Evolutionary conservation across 1,140 invertebrate genomes (phyloP).

Genomic region (Phymorhynchus buccinoides): DNA sequence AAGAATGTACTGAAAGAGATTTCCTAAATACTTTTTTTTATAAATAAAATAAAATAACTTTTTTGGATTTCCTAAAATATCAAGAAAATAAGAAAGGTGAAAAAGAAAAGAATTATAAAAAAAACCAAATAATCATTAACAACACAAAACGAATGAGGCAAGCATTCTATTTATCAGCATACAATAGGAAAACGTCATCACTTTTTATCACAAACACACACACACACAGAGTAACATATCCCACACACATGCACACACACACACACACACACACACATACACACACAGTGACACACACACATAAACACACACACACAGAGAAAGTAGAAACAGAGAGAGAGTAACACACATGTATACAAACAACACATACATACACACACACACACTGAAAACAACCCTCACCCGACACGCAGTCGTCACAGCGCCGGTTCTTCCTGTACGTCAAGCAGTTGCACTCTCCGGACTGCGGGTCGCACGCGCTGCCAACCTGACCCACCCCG

Average conservation of each 20-base stretch:
- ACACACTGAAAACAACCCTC: background rate
- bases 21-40: too few relatives aligned
- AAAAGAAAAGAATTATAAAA: too few relatives aligned
- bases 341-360: background rate
- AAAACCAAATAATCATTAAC: too few relatives aligned
- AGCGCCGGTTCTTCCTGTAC: slow-evolving; percentile 92
- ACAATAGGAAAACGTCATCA: too few relatives aligned
- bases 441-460: slow-evolving; percentile 93
- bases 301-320: slow-evolving; percentile 3
- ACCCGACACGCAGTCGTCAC: slow-evolving; percentile 85
- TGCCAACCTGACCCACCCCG: slow-evolving; percentile 54
- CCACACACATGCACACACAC: background rate
- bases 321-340: background rate
- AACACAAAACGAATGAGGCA: too few relatives aligned
- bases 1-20: too few relatives aligned
- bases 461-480: slow-evolving; percentile 83
- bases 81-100: too few relatives aligned
- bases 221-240: background rate
- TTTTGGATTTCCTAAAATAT: too few relatives aligned
- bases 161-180: too few relatives aligned
- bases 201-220: background rate
- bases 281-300: background rate
- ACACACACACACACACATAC: slow-evolving; percentile 7
- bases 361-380: background rate
- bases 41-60: too few relatives aligned